Evolutionary conservation across 2,888 invertebrate species (phyloP).

Genomic region (Alloplasta piceator): DNA sequence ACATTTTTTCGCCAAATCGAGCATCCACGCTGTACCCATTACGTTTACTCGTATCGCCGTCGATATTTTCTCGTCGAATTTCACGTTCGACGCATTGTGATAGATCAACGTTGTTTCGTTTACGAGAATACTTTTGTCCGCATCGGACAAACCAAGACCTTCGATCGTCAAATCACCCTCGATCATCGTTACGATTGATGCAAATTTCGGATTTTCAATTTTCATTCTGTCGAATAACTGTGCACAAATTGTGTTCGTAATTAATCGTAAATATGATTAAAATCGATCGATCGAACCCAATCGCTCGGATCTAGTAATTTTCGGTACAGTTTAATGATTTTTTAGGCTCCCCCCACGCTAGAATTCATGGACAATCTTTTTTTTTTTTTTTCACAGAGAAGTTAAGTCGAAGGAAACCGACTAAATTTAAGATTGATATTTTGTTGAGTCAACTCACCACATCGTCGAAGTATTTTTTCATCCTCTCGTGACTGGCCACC

Average conservation of each 20-base stretch:
- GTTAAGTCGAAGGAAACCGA: neutral
- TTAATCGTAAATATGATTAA: too few relatives aligned
- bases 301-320: too few relatives aligned
- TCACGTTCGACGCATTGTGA: constrained; percentile 61
- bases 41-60: constrained; percentile 36
- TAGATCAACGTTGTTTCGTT: constrained; percentile 42
- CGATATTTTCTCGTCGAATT: constrained; percentile 38
- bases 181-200: constrained; percentile 32
- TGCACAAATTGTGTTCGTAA: too few relatives aligned
- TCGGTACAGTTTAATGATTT: constrained; percentile 70
- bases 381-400: constrained; percentile 61
- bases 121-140: constrained; percentile 25
- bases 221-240: constrained; percentile 51
- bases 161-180: constrained; percentile 47
- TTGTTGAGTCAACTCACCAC: constrained; percentile 27
- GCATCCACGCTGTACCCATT: constrained; percentile 43
- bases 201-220: constrained; percentile 23
- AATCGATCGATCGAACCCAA: too few relatives aligned
- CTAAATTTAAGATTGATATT: neutral
- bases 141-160: constrained; percentile 34
- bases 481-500: constrained; percentile 37
- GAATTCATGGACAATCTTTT: constrained; percentile 68
- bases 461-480: constrained; percentile 43
- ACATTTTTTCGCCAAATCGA: constrained; percentile 49
- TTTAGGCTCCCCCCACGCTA: constrained; percentile 73